Conservation (phyloP, 1,140 invertebrate species). For the Galleria mellonella region DNA sequence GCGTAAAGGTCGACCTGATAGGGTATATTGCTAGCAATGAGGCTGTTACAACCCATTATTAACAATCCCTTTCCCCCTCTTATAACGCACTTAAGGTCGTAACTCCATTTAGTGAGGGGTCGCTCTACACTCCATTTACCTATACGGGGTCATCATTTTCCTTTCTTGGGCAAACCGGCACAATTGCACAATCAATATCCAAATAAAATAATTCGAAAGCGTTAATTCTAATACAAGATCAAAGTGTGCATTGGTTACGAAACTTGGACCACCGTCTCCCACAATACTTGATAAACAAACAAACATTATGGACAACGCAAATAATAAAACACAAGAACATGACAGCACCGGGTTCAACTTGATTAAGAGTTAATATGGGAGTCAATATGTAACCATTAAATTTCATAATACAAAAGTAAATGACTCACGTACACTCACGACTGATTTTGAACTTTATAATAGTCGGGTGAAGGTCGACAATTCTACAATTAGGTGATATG, state of each 20-base stretch:
- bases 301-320: constrained; percentile 1
- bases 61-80: too few species aligned
- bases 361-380: constrained; percentile 28
- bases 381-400: constrained; percentile 10
- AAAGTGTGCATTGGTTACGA: constrained; percentile 1
- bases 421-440: background rate
- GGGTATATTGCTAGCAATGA: too few species aligned
- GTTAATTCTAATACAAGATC: constrained; percentile 2
- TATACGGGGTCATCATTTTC: too few species aligned
- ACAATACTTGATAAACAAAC: background rate
- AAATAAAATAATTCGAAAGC: background rate
- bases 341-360: constrained; percentile 24
- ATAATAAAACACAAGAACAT: constrained; percentile 21
- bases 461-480: background rate
- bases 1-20: too few species aligned
- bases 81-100: too few species aligned
- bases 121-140: too few species aligned
- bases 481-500: background rate
- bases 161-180: too few species aligned
- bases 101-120: too few species aligned
- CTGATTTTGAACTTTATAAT: background rate
- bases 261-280: background rate
- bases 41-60: too few species aligned
- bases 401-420: constrained; percentile 4
- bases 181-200: background rate